A percentile compares a stretch with the other conserved stretches of the same genome.
phyloP scores from a whole-genome alignment of 2,888 invertebrate genomes.

The Epirrhoe tristata region DNA sequence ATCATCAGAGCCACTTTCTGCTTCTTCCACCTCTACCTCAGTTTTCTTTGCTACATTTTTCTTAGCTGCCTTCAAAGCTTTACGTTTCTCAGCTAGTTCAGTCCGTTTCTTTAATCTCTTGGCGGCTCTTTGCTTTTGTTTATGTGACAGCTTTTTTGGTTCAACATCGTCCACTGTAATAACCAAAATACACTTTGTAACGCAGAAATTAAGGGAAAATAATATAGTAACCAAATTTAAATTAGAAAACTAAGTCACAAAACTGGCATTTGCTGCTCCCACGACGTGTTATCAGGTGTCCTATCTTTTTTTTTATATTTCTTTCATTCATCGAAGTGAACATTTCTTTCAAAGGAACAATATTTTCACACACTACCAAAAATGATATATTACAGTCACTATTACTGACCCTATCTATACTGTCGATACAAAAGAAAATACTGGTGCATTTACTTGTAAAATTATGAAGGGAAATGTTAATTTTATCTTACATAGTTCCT shows the following conservation, averaged over 20 bases:
- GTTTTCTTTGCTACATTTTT: slow-evolving; percentile 71
- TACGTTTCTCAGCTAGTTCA: slow-evolving; percentile 74
- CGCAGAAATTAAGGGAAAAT: background rate
- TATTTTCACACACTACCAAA: too few relatives aligned
- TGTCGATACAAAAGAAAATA: background rate
- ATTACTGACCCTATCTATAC: too few relatives aligned
- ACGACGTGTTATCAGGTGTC: too few relatives aligned
- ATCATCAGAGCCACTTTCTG: slow-evolving; percentile 59
- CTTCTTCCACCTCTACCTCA: slow-evolving; percentile 54
- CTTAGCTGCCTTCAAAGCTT: slow-evolving; percentile 71
- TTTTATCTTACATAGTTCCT: slow-evolving; percentile 75
- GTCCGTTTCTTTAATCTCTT: slow-evolving; percentile 86
- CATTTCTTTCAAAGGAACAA: too few relatives aligned
- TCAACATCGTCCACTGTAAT: slow-evolving; percentile 79
- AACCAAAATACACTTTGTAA: background rate
- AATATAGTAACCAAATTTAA: too few relatives aligned
- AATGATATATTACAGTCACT: too few relatives aligned
- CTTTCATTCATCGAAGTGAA: too few relatives aligned
- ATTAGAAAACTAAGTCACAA: too few relatives aligned
- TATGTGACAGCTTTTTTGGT: slow-evolving; percentile 87
- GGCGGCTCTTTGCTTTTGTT: slow-evolving; percentile 88
- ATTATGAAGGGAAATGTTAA: background rate
- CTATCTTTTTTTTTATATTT: too few relatives aligned
- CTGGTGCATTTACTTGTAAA: background rate
- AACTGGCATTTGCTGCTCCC: too few relatives aligned